Base-by-base conservation (phyloP, 2,797 vertebrate species). In the Coreius guichenoti region DNA sequence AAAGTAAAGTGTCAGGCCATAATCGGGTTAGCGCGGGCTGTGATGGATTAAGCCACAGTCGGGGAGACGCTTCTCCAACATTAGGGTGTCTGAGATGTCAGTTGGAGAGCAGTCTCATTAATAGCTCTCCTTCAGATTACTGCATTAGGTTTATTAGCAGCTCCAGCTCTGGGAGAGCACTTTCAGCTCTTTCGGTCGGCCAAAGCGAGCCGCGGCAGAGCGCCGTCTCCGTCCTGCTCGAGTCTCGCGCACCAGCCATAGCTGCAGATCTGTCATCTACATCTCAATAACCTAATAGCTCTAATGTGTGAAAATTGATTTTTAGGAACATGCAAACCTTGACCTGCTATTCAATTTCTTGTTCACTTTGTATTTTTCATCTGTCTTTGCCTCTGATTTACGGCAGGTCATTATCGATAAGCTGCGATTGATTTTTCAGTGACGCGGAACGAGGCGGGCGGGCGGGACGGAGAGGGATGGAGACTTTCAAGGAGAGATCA, bases 241-340 rank as follows among this genome's bases (percentile, higher is more conserved):
- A 8, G 36, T 8, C 36, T 36, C 36, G 1, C 2, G 39, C 39
- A 0, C 39, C 39, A 11, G 9, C 39, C 39, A 0, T 6, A 36
- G 36, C 36, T 36, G 39, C 8, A 43, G 8, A 43, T 43, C 39
- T 88, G 90, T 96, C 95, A 95, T 93, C 90, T 90, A 88, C 89
- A 94, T 96, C 94, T 96, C 95, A 95, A 96, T 96, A 96, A 96
- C 91, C 93, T 96, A 96, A 98, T 96, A 95, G 95, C 94, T 92
- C 94, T 97, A 96, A 96, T 96, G 97, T 97, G 97, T 97, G 96
- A 98, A 97, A 96, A 99, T 97, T 96, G 97, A 98, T 97, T 98
- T 97, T 94, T 93, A 95, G 96, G 95, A 92, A 92, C 89, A 91
- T 90, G 91, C 90, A 77, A 29, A 92, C 91, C 83, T 82, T 80